Base-by-base conservation (phyloP, 1,140 invertebrate species). In the Eupristina koningsbergeri region DNA sequence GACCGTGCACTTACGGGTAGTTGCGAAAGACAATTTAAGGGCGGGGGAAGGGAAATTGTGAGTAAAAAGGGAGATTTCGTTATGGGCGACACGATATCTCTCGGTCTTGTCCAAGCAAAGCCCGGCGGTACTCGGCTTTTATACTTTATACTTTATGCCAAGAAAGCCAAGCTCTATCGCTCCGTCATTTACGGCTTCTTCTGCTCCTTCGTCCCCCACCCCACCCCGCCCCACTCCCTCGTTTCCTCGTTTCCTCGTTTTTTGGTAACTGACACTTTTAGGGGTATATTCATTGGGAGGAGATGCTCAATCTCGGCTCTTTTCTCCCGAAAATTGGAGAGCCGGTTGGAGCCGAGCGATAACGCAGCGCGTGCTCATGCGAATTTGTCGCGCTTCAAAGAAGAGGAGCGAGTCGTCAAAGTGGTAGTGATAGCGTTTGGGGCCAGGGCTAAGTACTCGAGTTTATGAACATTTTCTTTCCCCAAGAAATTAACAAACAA, bases 391-490 rank as follows among this genome's bases (percentile, higher is more conserved):
- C 47, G 45, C 45, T 47, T 78, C 75, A 83, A 78, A 78, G 75
- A 78, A 64, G 17, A 53, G 41, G 45, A 6, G n/a, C 13, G 34
- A 39, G 31, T 47, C 74, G 64, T 76, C 50, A 73, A n/a, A 41
- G 26, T 31, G n/a, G n/a, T n/a, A n/a, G n/a, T n/a, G n/a, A n/a
- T n/a, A n/a, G n/a, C n/a, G n/a, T n/a, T n/a, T n/a, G n/a, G n/a
- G n/a, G n/a, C n/a, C n/a, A n/a, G 26, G 31, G 17, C 39, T 31
- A 50, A 47, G n/a, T 74, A 29, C 29, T 8, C 19, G 64, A 80
- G 79, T 80, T 80, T 75, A 71, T 41, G 47, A 77, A 83, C 47
- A 83, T 83, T 71, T 83, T 31, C 22, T 19, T 64, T 36, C 64
- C 17, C 1, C 41, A 19, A 75, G 64, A 78, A 77, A 78, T 83